Base-by-base conservation (phyloP, 2,888 invertebrate species). In the Lasioglossum leucozonium region DNA sequence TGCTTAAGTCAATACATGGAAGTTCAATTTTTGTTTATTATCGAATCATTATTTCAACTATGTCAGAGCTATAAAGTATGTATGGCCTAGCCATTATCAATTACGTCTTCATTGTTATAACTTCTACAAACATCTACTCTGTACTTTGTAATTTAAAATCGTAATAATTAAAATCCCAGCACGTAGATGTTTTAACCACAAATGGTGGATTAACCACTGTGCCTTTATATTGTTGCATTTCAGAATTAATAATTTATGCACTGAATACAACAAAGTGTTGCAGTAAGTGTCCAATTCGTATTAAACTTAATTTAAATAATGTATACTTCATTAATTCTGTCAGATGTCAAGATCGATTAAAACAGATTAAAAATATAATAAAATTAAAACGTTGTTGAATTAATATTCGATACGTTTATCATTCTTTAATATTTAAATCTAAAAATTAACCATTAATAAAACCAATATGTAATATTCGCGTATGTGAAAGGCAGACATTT, bases 131-230 rank as follows among this genome's bases (percentile, higher is more conserved):
- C 37, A 0, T 16, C 16, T 16, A 65, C 26, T 44, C 16, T 42
- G 16, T 42, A 71, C 42, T 22, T 4, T 4, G 13, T 47, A 69
- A 67, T 26, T 69, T 4, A 47, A 51, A 51, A 69, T 77, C 37
- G 67, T 47, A 67, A 76, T 47, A 67, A 77, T 77, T 77, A 26
- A 67, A 77, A 69, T 69, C 77, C 11, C 8, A 34, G 11, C 16
- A 22, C n/a, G 34, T 34, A n/a, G 44, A 44, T 44, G 26, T 34
- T 22, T 44, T 75, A 75, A 65, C 30, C 18, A 74, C 18, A 74
- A 58, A 58, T 74, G 18, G n/a, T 58, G 18, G 62, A 26, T 75
- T 42, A 58, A 62, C 42, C 22, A 62, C 40, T 40, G 40, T 30
- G 18, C 11, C 22, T n/a, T 62, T 62, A 30, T n/a, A 71, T 13